Base-by-base conservation (phyloP, 2,888 invertebrate genomes). In the Crepidodera aurea region DNA sequence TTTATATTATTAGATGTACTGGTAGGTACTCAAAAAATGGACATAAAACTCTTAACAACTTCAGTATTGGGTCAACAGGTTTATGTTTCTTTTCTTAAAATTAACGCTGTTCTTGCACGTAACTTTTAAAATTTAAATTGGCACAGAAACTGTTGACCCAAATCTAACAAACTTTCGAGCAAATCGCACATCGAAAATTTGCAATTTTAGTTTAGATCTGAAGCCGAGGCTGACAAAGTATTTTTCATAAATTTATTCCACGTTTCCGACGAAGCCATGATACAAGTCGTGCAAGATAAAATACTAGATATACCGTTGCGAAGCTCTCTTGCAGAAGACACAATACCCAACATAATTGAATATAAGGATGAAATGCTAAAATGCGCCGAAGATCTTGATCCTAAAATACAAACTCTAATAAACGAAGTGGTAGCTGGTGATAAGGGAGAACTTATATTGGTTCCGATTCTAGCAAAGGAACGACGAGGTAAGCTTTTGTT, bases 231-330 rank as follows among this genome's bases (percentile, higher is more conserved):
- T 0, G 83, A 84, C 60, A 69, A 83, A 34, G 84, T 82, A 1
- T 82, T 89, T 60, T 77, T 85, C 59, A 81, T 88, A 18, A 82
- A 86, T 29, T 80, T 88, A 16, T 78, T 85, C 53, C 75, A 78
- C 12, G 82, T 84, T 6, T 82, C 84, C 0, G 83, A 85, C 73
- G 88, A 89, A 73, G 88, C 86, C 1, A 83, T 82, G 32, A 83
- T 90, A 16, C 86, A 88, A 73, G 84, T 86, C 0, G 80, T 89
- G 13, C 87, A 86, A 18, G 73, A 78, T 8, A 75, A 79, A 51
- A 73, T 81, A 54, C 77, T 89, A 42, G 78, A 83, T 1, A 78
- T 83, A 55, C 84, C 84, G 74, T 73, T 82, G 58, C 83, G 85
- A 74, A 82, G 86, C 71, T 79, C 82, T 51, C 62, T 78, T 25